These are phyloP conservation scores for Ellobium chinense DNA, from an alignment of 2,888 invertebrate genomes.

Conservation along the genomic window DNA sequence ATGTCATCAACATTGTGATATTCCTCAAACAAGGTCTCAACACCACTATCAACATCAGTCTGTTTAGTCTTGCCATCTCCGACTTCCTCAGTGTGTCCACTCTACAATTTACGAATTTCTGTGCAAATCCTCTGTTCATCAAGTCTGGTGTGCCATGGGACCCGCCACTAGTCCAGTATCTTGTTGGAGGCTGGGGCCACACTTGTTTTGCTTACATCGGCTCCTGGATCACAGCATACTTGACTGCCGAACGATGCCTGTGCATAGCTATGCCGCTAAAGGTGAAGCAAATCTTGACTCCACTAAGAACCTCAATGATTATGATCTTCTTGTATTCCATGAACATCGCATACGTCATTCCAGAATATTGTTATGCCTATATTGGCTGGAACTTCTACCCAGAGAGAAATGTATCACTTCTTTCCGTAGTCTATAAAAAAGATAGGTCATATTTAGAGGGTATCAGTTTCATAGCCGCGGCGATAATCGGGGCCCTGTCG, in stretches of 20 bases:
- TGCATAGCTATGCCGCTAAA: background rate
- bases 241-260: slow-evolving; percentile 5
- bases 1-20: background rate
- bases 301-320: background rate
- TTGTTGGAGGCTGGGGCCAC: background rate
- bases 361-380: background rate
- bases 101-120: background rate
- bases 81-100: background rate
- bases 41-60: background rate
- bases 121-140: background rate
- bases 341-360: background rate
- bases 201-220: background rate
- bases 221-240: slow-evolving; percentile 5
- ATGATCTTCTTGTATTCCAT: background rate
- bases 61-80: background rate
- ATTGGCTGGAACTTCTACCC: background rate
- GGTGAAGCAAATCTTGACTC: background rate
- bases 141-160: background rate
- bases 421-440: background rate
- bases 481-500: background rate
- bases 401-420: background rate
- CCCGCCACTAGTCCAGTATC: background rate
- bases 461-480: background rate
- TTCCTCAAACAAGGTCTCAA: background rate
- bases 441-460: background rate